phyloP scores from a whole-genome alignment of 2,113 vertebrate species.

The Micronisus gabar region DNA sequence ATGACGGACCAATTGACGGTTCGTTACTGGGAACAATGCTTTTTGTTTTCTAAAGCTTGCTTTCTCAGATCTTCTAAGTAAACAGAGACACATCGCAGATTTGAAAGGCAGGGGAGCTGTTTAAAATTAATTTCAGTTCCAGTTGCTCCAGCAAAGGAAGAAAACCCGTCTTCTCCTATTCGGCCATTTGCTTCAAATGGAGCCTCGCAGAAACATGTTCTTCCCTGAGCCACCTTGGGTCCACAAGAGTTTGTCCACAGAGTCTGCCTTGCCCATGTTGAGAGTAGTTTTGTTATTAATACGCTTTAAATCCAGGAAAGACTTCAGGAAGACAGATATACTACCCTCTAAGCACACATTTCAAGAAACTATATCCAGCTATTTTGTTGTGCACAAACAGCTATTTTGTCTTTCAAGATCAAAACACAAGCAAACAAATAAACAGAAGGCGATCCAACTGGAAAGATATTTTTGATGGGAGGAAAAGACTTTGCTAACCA shows the following conservation, averaged over 20 bases:
- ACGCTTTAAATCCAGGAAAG: not conserved
- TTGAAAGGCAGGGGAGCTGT: conserved; percentile 11
- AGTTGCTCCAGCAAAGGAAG: not conserved
- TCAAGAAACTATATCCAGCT: not conserved
- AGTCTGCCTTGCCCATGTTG: not conserved
- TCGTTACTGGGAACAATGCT: conserved; percentile 38
- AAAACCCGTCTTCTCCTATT: not conserved
- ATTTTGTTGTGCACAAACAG: conserved; percentile 1
- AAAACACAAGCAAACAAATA: conserved; percentile 49
- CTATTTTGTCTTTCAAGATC: conserved; percentile 36
- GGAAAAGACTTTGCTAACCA: conserved; percentile 17
- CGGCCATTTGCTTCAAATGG: not conserved
- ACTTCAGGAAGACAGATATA: not conserved
- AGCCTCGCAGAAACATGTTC: not conserved
- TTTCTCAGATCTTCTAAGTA: conserved; percentile 28
- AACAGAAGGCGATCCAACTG: conserved; percentile 25
- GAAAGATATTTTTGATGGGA: conserved; percentile 25
- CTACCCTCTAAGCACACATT: not conserved
- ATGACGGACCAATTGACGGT: conserved; percentile 26
- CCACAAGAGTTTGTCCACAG: not conserved
- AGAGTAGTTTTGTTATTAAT: not conserved
- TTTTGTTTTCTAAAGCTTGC: conserved; percentile 38
- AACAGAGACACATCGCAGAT: not conserved
- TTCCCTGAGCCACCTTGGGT: not conserved
- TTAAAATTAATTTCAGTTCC: conserved; percentile 41